A percentile compares a stretch with the other conserved stretches of the same genome.
Conservation (phyloP, 2,797 vertebrate species). For the Dicrostonyx torquatus region DNA sequence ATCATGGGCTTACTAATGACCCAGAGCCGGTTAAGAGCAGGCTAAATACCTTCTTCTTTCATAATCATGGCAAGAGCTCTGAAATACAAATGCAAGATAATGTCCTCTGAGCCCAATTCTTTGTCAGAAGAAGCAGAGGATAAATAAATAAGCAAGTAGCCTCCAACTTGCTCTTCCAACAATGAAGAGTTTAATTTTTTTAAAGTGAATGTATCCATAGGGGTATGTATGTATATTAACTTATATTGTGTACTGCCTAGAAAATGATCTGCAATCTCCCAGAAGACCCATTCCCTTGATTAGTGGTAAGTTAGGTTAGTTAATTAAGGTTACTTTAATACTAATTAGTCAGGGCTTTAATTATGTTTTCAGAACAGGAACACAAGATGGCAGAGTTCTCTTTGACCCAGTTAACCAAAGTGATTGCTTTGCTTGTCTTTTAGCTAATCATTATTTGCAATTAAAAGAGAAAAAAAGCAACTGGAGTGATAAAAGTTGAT, state of each 20-base stretch:
- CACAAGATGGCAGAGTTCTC: slow-evolving; percentile 67
- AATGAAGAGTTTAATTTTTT: slow-evolving; percentile 65
- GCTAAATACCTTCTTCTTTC: slow-evolving; percentile 61
- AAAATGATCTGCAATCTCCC: slow-evolving; percentile 67
- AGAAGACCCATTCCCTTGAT: slow-evolving; percentile 76
- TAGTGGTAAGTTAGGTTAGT: slow-evolving; percentile 77
- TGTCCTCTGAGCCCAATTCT: slow-evolving; percentile 59
- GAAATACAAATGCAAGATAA: slow-evolving; percentile 38
- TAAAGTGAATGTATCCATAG: slow-evolving; percentile 50
- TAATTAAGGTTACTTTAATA: slow-evolving; percentile 81
- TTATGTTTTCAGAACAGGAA: slow-evolving; percentile 68
- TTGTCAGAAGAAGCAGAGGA: slow-evolving; percentile 51
- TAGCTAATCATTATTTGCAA: slow-evolving; percentile 20
- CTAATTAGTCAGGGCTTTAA: slow-evolving; percentile 79
- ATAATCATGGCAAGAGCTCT: slow-evolving; percentile 34
- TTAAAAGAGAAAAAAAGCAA: neutral
- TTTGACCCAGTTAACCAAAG: slow-evolving; percentile 76
- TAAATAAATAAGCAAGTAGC: slow-evolving; percentile 74
- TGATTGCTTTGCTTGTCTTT: slow-evolving; percentile 40
- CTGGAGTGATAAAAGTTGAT: slow-evolving; percentile 13
- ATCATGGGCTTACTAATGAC: slow-evolving; percentile 60
- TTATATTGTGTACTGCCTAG: slow-evolving; percentile 68
- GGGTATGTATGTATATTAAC: slow-evolving; percentile 54
- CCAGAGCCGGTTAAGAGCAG: slow-evolving; percentile 36
- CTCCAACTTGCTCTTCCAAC: slow-evolving; percentile 45